Evolutionary conservation across 2,888 invertebrate genomes (phyloP), one percentile per base, ranked within the genome.

Genomic region (Chaitophorus viminalis): DNA sequence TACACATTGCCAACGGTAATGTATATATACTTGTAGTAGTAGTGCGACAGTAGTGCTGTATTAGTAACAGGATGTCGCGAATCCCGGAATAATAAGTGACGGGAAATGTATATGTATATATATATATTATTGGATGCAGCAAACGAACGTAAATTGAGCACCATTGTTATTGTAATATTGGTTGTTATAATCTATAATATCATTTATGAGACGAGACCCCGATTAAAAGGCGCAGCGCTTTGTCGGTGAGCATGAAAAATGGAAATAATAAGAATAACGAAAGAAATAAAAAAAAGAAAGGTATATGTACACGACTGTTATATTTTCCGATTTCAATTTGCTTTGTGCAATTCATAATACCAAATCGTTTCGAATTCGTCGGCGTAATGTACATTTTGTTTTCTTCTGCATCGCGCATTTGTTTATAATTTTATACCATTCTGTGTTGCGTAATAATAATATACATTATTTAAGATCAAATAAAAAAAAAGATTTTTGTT

Each of bases 1-100:
- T 84, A 39, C 31, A 65, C 82, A 3, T 6, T 18, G 29, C 83
- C 60, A 39, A 60, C 83, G 60, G 75, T 83, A 39, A 11, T 33
- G 39, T 60, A 25, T 21, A 60, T 2, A 2, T 14, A 39, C 2
- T 14, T 2, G 46, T 14, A 46, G 46, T 46, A 11, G 46, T 46
- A 46, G 46, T 46, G 14, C 9, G 46, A 46, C 46, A 46, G 9
- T 46, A 9, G 46, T 46, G 46, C 46, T 46, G 6, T 46, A 46
- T 46, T 14, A 14, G 46, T 46, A 46, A 46, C 31, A 21, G 68
- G 36, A 74, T 74, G 74, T 74, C 14, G 14, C 74, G 82, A 60
- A 74, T 74, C 21, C 6, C 54, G 82, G 36, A 74, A 74, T 74
- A 82, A 82, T 74, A n/a, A 36, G 14, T 46, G 46, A 14, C 3